A percentile compares a stretch with the other conserved stretches of the same genome.
Evolutionary conservation across 2,888 invertebrate species (phyloP).

Genomic region (Aphidoletes aphidimyza): DNA sequence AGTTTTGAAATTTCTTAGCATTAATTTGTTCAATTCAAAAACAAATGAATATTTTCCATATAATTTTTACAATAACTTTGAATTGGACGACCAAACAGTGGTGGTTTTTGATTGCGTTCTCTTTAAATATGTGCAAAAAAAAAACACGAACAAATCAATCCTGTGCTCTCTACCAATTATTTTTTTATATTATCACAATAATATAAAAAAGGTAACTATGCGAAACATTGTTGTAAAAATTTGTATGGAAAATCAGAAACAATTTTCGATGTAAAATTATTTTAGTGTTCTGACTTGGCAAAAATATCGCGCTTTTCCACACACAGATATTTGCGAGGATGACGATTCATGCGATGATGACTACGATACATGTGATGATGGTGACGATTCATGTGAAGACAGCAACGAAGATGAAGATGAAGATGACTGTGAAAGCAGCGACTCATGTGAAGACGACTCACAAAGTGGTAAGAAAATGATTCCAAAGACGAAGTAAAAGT

Average conservation of each 20-base stretch:
- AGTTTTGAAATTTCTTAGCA: neutral
- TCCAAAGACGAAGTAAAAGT: too few species aligned
- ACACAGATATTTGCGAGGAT: neutral
- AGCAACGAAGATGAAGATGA: neutral
- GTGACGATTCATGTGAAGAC: neutral
- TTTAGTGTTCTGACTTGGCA: neutral
- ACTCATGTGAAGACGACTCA: neutral
- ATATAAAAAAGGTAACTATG: constrained; percentile 25
- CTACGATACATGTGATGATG: neutral
- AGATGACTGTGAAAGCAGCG: neutral
- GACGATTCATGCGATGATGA: neutral
- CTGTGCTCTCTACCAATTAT: neutral
- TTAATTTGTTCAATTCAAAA: too few species aligned
- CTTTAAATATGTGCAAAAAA: too few species aligned
- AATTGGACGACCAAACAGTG: neutral
- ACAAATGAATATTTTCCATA: constrained; percentile 5
- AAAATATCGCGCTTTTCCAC: neutral
- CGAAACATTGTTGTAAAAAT: constrained; percentile 3
- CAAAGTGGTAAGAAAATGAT: too few species aligned
- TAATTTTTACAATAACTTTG: constrained; percentile 10
- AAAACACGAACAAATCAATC: too few species aligned
- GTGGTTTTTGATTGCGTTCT: too few species aligned
- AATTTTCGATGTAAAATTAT: neutral
- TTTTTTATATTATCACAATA: neutral
- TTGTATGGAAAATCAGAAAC: neutral